Evolutionary conservation across 2,113 vertebrate genomes (phyloP).

Genomic region (Cyanoramphus novaezelandiae): DNA sequence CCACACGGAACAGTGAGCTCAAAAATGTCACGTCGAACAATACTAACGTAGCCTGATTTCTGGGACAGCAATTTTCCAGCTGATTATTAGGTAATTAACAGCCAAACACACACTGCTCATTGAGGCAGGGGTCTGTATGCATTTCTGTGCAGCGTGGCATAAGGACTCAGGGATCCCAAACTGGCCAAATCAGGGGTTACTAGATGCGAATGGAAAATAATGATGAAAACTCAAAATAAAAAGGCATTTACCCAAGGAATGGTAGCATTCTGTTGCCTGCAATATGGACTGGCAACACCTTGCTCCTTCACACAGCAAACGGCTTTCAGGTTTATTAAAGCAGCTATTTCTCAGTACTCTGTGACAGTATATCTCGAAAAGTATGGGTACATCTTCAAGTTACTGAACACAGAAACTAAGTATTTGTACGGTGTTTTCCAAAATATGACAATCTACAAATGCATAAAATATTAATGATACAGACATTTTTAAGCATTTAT

Average conservation of each 20-base stretch:
- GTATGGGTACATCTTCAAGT: not conserved
- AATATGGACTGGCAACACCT: not conserved
- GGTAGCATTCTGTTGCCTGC: not conserved
- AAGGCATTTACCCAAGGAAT: not conserved
- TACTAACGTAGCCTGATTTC: not conserved
- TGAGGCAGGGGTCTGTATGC: not conserved
- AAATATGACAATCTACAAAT: not conserved
- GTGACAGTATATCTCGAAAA: not conserved
- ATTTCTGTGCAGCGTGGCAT: not conserved
- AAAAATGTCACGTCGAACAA: not conserved
- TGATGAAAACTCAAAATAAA: not conserved
- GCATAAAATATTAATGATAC: not conserved
- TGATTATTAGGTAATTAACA: not conserved
- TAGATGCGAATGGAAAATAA: not conserved
- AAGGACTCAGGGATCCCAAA: not conserved
- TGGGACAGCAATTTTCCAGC: not conserved
- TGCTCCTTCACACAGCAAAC: not conserved
- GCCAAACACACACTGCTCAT: not conserved
- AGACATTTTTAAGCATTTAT: not conserved
- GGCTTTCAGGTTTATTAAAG: not conserved
- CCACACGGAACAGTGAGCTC: accelerated
- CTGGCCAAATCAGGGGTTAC: not conserved
- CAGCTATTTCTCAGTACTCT: not conserved
- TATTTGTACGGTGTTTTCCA: not conserved
- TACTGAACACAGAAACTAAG: not conserved